These are phyloP conservation scores for Gadopsis marmoratus DNA, from an alignment of 2,797 vertebrate genomes.

Conservation along the genomic window DNA sequence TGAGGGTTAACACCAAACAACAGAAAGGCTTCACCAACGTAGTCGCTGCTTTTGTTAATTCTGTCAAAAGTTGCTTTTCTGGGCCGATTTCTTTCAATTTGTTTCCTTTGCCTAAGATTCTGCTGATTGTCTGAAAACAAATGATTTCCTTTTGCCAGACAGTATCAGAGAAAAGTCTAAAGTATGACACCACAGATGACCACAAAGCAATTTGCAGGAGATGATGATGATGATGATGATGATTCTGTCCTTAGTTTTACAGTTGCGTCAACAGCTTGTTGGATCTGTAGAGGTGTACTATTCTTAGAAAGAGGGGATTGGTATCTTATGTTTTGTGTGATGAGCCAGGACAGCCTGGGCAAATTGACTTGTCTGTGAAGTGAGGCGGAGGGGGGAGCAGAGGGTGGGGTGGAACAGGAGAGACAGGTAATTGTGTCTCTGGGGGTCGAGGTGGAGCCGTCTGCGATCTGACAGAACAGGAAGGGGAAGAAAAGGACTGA, in stretches of 20 bases:
- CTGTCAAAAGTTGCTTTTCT: neutral
- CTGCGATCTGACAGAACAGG: constrained; percentile 48
- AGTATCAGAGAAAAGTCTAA: neutral
- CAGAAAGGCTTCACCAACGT: constrained; percentile 9
- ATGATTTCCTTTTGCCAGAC: neutral
- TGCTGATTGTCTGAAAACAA: constrained; percentile 4
- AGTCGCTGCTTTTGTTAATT: neutral
- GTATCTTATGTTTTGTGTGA: constrained; percentile 34
- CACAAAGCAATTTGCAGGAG: neutral
- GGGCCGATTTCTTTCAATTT: neutral
- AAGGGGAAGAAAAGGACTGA: constrained; percentile 8
- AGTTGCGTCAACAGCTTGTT: constrained; percentile 6
- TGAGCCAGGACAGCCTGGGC: constrained; percentile 35
- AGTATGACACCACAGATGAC: neutral
- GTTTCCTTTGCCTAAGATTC: neutral
- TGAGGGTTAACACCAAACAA: neutral
- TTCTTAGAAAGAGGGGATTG: constrained; percentile 36
- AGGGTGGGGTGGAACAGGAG: constrained; percentile 44
- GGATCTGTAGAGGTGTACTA: neutral
- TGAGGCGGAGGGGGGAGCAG: constrained; percentile 34
- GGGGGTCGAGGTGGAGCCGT: constrained; percentile 40
- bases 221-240: neutral
- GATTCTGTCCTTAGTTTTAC: neutral
- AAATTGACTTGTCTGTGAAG: constrained; percentile 52
- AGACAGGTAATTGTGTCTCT: constrained; percentile 69